Evolutionary conservation across 2,113 vertebrate species (phyloP), one percentile per base, ranked within the genome.

Genomic region (Toxotes chatareus): DNA sequence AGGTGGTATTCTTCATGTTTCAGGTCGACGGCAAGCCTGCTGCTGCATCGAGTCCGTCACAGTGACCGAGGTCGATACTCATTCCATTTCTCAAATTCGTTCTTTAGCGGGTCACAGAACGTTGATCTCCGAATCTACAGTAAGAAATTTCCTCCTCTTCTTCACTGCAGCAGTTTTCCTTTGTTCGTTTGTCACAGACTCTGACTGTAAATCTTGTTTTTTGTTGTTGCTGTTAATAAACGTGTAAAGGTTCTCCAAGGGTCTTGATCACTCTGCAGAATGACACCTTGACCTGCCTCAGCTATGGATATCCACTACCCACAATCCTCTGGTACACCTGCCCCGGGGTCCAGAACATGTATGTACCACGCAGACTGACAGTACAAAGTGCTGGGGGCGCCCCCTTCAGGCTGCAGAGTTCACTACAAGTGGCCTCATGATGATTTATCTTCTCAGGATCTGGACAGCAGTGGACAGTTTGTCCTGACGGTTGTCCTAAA

Each of bases 311-410:
- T 75, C 97, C 97, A 11, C 76, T 55, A 49, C 97, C 97, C 4
- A 91, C 31, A 4, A 86, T 98, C 32, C 86, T 89, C 21, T 99
- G 97, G 98, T 89, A 93, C 80, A 91, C 67, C 77, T 98, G 97
- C 75, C 60, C 86, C 0, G 13, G 89, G 0, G 3, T 86, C 44
- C 76, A 71, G 0, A 34, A 92, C 8, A 93, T 92, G 98, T 98
- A 76, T 0, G 89, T 82, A 64, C 31, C 3, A 4, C 12, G 8
- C 63, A 38, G 11, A 23, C 5, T 32, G 16, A 71, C 13, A 42
- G 51, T 53, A 0, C 19, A 1, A 5, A 49, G 46, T 17, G 44
- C 42, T 44, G 11, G 0, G 1, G 12, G 42, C 11, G 1, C 47
- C 63, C 5, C 17, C 63, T 47, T 14, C 32, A 72, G 78, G 53